Base-by-base conservation (phyloP, 2,113 vertebrate genomes). In the Austrofundulus limnaeus region DNA sequence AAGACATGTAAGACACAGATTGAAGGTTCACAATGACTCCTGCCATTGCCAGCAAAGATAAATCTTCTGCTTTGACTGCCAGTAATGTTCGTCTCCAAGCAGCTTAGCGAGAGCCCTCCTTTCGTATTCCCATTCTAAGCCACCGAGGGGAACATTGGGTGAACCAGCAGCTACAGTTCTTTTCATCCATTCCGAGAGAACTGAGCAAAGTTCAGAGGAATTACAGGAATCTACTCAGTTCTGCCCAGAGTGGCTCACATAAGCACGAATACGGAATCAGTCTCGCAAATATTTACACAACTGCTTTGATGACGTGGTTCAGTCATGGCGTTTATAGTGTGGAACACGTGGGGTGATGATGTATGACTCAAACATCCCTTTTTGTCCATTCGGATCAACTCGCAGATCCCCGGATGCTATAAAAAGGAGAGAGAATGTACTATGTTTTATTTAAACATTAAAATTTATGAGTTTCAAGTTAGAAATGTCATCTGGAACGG, bases 181-280 rank as follows among this genome's bases (percentile, higher is more conserved):
- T 87, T 83, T 88, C 69, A 83, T 88, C 83, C 82, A 75, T 78
- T 85, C 70, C 79, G 48, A 59, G 80, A 84, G 51, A 83, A 62
- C 65, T 70, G 80, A 83, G 75, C 79, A 82, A 84, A 87, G 85
- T 90, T 91, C 76, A 87, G 82, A 81, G 56, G 85, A 85, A 87
- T 89, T 86, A 90, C 80, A 84, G 73, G 83, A 87, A 90, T 89
- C 82, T 69, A 59, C 67, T 47, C 68, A 61, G 73, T 78, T 70
- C 48, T 46, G 81, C 52, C 67, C 63, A 31, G 75, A 75, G 45
- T 59, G 58, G 59, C 68, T 59, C 67, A 61, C 72, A 78, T 60
- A 70, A 83, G 25, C 46, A 56, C 14, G 45, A 46, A 62, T 48
- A 70, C 67, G 72, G 57, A 78, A 50, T 74, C 60, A 12, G 61